Conservation (phyloP, 2,888 invertebrate species). For the Bellardia pandia region DNA sequence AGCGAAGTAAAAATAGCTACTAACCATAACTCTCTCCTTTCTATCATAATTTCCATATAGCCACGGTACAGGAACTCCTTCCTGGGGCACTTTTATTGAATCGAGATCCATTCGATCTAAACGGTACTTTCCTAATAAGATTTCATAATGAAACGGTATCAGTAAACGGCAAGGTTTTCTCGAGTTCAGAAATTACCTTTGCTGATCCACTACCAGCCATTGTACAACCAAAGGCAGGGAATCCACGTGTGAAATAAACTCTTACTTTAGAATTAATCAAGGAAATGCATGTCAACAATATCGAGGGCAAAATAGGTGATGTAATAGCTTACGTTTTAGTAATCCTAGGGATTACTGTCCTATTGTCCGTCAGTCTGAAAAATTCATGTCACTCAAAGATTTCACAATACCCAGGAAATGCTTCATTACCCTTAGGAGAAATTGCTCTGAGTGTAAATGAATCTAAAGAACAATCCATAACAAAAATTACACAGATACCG, state of each 20-base stretch:
- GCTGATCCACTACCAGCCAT: not conserved
- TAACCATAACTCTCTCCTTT: too few species aligned
- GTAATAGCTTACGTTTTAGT: not conserved
- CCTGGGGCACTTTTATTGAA: constrained; percentile 4
- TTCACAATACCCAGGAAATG: not conserved
- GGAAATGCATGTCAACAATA: constrained; percentile 16
- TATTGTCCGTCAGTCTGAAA: constrained; percentile 4
- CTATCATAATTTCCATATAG: constrained; percentile 5
- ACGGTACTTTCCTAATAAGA: constrained; percentile 22
- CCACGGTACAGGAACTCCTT: constrained; percentile 8
- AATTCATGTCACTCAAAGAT: too few species aligned
- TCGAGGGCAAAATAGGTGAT: not conserved
- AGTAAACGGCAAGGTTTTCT: too few species aligned
- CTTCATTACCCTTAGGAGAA: not conserved
- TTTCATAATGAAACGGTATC: constrained; percentile 7
- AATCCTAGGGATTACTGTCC: not conserved
- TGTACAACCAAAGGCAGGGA: constrained; percentile 9
- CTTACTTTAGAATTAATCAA: constrained; percentile 2
- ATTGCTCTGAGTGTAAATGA: not conserved
- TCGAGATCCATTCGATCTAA: not conserved
- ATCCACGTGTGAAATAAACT: not conserved
- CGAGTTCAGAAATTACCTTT: too few species aligned
- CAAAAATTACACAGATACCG: constrained; percentile 27
- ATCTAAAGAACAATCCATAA: not conserved
- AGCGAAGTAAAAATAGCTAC: too few species aligned